Evolutionary conservation across 2,797 vertebrate species (phyloP).

Genomic region (Sebastes nivosus): DNA sequence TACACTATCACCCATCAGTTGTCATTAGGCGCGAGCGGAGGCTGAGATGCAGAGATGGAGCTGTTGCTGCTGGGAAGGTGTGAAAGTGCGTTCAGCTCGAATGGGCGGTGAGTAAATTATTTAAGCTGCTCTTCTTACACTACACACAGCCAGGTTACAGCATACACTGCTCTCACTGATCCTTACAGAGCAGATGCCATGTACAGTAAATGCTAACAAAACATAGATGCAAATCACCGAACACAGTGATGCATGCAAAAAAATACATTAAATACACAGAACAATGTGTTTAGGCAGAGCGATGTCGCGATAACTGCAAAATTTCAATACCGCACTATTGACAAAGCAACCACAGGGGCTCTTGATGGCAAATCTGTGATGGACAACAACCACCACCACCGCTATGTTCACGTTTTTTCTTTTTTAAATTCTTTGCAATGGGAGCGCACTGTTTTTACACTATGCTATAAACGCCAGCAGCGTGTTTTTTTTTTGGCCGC

Average conservation of each 20-base stretch:
- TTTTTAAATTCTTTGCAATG: too few relatives aligned
- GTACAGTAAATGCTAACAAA: neutral
- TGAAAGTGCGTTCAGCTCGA: conserved; percentile 54
- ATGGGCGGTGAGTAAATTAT: conserved; percentile 64
- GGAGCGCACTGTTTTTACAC: too few relatives aligned
- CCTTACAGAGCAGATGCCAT: neutral
- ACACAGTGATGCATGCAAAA: neutral
- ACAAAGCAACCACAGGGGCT: too few relatives aligned
- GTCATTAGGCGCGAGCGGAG: conserved; percentile 5
- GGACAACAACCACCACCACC: too few relatives aligned
- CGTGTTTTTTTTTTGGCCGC: too few relatives aligned
- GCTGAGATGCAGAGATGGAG: conserved; percentile 26
- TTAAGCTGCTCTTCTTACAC: conserved; percentile 49
- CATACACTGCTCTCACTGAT: conserved; percentile 25
- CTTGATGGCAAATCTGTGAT: too few relatives aligned
- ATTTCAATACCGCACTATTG: too few relatives aligned
- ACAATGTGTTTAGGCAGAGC: neutral
- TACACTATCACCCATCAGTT: conserved; percentile 14
- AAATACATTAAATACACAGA: too few relatives aligned
- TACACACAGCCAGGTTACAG: conserved; percentile 27
- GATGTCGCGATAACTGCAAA: too few relatives aligned
- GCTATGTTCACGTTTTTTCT: too few relatives aligned
- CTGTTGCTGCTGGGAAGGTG: conserved; percentile 49
- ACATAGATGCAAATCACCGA: neutral
- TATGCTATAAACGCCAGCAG: too few relatives aligned